Conservation (phyloP, 2,113 vertebrate genomes). For the Oryzias woworae region DNA sequence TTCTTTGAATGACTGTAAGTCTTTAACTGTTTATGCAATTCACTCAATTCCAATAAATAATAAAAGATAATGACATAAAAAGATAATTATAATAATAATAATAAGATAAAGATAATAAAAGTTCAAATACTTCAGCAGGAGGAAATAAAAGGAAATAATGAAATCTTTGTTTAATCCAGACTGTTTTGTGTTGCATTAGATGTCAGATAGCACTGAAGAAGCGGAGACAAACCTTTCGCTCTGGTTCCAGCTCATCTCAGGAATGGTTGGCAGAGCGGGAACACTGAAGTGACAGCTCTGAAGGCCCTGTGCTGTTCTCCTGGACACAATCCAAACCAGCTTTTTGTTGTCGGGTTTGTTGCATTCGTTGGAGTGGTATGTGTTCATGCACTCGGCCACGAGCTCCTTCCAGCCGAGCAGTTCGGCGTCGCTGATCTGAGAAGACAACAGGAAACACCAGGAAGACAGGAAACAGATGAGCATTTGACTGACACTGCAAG, state of each 20-base stretch:
- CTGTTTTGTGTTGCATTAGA: too few relatives aligned
- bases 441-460: conserved; percentile 23
- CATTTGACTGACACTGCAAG: too few relatives aligned
- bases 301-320: conserved; percentile 90
- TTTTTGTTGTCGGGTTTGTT: conserved; percentile 94
- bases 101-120: too few relatives aligned
- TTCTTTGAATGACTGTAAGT: too few relatives aligned
- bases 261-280: conserved; percentile 92
- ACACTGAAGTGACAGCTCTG: conserved; percentile 90
- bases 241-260: conserved; percentile 85
- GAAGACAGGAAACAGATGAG: conserved; percentile 9
- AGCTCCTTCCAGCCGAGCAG: conserved; percentile 89
- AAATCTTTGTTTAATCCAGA: too few relatives aligned
- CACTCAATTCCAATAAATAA: too few relatives aligned
- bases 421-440: conserved; percentile 86
- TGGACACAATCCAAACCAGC: conserved; percentile 93
- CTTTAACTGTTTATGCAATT: too few relatives aligned
- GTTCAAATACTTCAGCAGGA: too few relatives aligned
- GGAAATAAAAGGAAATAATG: too few relatives aligned
- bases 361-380: conserved; percentile 91
- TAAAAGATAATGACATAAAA: too few relatives aligned
- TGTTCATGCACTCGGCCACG: conserved; percentile 90
- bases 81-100: too few relatives aligned
- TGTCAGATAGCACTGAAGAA: not conserved
- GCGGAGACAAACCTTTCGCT: conserved; percentile 82